These are phyloP conservation scores for Mystacornis crossleyi DNA, from an alignment of 2,113 vertebrate genomes.

Conservation along the genomic window DNA sequence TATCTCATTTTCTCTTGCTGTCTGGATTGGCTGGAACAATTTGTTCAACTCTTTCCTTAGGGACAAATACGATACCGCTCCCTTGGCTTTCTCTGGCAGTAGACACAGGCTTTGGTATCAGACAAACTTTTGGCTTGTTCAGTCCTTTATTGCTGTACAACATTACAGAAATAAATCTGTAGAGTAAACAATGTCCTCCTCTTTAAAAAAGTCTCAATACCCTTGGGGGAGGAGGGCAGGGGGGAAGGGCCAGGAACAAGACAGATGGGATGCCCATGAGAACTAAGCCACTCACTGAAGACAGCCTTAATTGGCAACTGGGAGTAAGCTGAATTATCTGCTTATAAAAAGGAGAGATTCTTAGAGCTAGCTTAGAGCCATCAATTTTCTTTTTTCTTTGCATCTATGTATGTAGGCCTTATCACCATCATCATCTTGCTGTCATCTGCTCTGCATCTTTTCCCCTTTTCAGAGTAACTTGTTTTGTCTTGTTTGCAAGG, in stretches of 20 bases:
- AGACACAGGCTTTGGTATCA: neutral
- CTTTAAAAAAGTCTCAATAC: neutral
- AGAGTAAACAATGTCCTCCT: neutral
- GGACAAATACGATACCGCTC: neutral
- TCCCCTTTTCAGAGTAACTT: constrained; percentile 10
- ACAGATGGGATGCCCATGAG: constrained; percentile 55
- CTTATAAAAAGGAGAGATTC: neutral
- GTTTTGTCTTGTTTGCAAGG: constrained; percentile 29
- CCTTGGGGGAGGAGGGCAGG: neutral
- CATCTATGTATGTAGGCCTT: neutral
- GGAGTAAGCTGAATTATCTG: constrained; percentile 27
- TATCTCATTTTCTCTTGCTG: neutral
- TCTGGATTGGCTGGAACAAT: neutral
- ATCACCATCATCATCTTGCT: neutral
- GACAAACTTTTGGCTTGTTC: neutral
- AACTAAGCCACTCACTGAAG: constrained; percentile 5
- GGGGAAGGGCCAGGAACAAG: neutral
- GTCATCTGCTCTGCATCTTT: constrained; percentile 34
- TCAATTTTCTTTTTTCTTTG: neutral
- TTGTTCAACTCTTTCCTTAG: neutral
- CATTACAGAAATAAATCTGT: neutral
- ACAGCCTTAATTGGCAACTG: constrained; percentile 27
- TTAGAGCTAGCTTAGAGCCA: constrained; percentile 8
- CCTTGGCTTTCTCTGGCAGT: neutral
- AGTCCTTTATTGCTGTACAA: neutral